phyloP scores from a whole-genome alignment of 2,888 invertebrate genomes.

The Meloe dianella region DNA sequence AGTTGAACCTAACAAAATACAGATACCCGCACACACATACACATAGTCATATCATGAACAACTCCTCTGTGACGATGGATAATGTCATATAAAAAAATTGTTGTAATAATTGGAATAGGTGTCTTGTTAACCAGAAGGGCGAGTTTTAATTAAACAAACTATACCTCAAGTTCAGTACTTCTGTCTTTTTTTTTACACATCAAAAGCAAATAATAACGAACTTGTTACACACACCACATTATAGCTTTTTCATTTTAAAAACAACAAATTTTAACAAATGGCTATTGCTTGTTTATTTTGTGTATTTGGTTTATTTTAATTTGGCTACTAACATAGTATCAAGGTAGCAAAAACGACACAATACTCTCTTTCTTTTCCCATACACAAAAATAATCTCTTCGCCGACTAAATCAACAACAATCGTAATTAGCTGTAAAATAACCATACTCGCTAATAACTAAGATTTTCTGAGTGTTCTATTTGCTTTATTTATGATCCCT shows the following conservation, averaged over 20 bases:
- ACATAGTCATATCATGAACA: conserved; percentile 37
- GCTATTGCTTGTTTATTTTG: no score
- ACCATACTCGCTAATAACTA: no score
- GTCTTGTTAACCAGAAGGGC: conserved; percentile 27
- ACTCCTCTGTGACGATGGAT: conserved; percentile 24
- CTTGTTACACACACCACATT: not conserved
- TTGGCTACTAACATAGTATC: no score
- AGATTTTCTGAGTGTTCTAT: no score
- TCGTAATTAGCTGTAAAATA: no score
- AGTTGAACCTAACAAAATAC: conserved; percentile 33
- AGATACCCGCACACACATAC: conserved; percentile 36
- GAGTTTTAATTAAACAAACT: conserved; percentile 28
- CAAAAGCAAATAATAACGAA: conserved; percentile 3
- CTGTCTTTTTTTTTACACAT: not conserved
- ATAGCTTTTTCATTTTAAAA: not conserved
- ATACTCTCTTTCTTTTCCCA: no score
- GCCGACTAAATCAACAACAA: no score
- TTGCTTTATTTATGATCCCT: not conserved
- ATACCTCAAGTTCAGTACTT: not conserved
- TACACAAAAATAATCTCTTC: no score
- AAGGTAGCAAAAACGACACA: no score
- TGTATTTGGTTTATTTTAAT: no score
- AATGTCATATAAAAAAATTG: conserved; percentile 29
- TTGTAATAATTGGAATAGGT: conserved; percentile 31
- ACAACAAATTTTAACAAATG: no score